A percentile compares a stretch with the other conserved stretches of the same genome.
phyloP scores from a whole-genome alignment of 2,797 vertebrate genomes.

The Lutjanus argentimaculatus region DNA sequence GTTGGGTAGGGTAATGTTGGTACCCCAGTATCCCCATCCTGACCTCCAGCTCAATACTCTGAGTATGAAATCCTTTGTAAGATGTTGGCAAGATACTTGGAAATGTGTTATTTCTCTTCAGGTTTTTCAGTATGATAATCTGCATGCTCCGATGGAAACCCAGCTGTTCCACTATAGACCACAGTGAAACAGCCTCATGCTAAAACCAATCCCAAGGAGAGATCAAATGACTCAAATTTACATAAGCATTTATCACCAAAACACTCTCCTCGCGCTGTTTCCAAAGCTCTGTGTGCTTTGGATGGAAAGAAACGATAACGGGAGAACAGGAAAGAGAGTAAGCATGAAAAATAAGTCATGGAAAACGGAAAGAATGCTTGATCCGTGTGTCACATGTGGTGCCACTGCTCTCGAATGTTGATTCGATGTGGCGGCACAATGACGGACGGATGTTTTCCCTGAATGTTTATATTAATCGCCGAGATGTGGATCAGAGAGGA shows the following conservation, averaged over 20 bases:
- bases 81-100: background rate
- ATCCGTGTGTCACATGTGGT: background rate
- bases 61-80: background rate
- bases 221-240: conserved; percentile 21
- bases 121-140: background rate
- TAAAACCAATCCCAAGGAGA: background rate
- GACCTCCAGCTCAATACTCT: background rate
- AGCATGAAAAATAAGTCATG: background rate
- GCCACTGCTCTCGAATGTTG: background rate
- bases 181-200: background rate
- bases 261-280: conserved; percentile 3
- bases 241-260: background rate
- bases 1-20: too few relatives aligned
- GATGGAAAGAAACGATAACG: background rate
- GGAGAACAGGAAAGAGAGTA: background rate
- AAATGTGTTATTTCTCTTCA: background rate
- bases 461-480: conserved; percentile 55
- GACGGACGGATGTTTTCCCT: conserved; percentile 23
- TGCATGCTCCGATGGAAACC: background rate
- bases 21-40: background rate
- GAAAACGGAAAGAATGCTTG: background rate
- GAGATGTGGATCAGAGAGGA: conserved; percentile 47
- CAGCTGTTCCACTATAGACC: background rate
- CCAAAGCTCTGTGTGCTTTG: background rate
- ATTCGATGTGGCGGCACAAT: background rate